Evolutionary conservation across 2,797 vertebrate genomes (phyloP), one percentile per base, ranked within the genome.

Genomic region (Poecilia gillii): DNA sequence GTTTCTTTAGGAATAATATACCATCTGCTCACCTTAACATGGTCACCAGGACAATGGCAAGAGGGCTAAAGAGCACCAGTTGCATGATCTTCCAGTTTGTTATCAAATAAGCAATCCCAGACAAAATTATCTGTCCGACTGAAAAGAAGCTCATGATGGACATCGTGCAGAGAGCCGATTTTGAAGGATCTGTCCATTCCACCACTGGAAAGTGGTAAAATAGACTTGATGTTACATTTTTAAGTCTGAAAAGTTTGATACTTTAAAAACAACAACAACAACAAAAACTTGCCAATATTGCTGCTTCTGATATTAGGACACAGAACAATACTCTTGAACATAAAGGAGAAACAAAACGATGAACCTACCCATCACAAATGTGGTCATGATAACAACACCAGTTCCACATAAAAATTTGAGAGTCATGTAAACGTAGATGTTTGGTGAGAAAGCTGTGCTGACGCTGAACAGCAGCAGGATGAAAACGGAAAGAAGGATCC

Each of bases 1-100:
- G 4, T 39, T 3, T 11, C 25, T 71, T 71, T 1, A 71, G 7
- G 41, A 28, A 45, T 2, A 31, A 70, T 23, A 43, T 51, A n/a
- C 3, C 25, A 51, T 25, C 14, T 36, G 41, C 95, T 96, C 85
- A 99, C 97, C 95, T 93, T 59, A 93, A 86, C 79, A 85, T 96
- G 74, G 96, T 66, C 72, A 89, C 88, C n/a, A 97, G 78, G 2
- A 92, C n/a, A 25, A 96, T 72, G 1, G 95, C 3, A 0, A 96
- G 2, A 0, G 96, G 96, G 0, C 79, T 79, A 0, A 96, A 94
- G 45, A 96, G 92, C 0, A 94, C 92, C 2, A 97, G 83, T 41
- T 98, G 93, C 75, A 98, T 88, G 64, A 94, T 78, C 89, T 97
- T 96, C 97, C 97, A 99, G 88, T 96, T 90, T 0, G 41, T 94